Evolutionary conservation across 1,140 invertebrate species (phyloP).

Genomic region (Meloidogyne hapla): DNA sequence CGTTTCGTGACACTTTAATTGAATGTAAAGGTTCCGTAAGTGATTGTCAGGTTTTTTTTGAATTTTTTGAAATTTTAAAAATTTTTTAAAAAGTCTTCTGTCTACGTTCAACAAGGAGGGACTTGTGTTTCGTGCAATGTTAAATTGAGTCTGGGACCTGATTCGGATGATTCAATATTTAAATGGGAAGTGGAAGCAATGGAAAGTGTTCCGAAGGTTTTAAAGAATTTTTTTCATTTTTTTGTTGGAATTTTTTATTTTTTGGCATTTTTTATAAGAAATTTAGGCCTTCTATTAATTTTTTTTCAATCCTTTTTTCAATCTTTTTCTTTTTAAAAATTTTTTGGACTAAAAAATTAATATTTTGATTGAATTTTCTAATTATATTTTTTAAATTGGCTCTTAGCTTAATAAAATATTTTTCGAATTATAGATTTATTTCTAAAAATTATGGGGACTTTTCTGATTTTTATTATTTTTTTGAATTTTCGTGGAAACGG

Average conservation of each 20-base stretch:
- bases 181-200: constrained; percentile 28
- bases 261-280: no score
- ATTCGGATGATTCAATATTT: constrained; percentile 31
- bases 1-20: constrained; percentile 36
- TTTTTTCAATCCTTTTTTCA: no score
- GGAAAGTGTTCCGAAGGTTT: constrained; percentile 39
- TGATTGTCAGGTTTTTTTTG: constrained; percentile 18
- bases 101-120: constrained; percentile 37
- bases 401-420: no score
- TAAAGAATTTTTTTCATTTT: constrained; percentile 34
- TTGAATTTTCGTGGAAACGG: no score
- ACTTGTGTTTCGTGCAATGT: constrained; percentile 31
- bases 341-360: no score
- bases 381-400: no score
- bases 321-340: no score
- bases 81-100: constrained; percentile 21
- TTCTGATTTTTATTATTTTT: no score
- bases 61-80: background rate
- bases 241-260: constrained; percentile 16
- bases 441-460: no score
- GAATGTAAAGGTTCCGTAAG: constrained; percentile 2
- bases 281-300: no score
- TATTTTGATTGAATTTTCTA: no score
- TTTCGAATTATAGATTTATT: no score
- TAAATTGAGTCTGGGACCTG: constrained; percentile 38